Evolutionary conservation across 2,888 invertebrate genomes (phyloP).

Genomic region (Parnassius orleans): DNA sequence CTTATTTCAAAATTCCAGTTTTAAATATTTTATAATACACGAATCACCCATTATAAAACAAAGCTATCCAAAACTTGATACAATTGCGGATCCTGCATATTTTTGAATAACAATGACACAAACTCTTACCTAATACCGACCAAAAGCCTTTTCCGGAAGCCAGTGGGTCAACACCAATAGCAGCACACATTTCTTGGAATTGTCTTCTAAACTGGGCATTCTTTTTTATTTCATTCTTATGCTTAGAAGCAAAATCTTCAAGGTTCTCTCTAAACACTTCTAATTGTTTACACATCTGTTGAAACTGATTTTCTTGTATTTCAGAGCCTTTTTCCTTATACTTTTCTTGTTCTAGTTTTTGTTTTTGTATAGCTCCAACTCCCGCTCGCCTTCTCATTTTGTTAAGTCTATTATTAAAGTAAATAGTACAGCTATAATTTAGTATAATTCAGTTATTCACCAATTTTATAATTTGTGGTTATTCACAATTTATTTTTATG

Average conservation of each 20-base stretch:
- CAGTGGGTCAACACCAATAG: slow-evolving; percentile 98
- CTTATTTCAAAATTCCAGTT: too few relatives aligned
- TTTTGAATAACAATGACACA: background rate
- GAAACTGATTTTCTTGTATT: slow-evolving; percentile 94
- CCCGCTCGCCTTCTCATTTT: slow-evolving; percentile 91
- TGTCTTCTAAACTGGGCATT: slow-evolving; percentile 96
- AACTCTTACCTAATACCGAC: slow-evolving; percentile 88
- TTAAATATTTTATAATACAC: too few relatives aligned
- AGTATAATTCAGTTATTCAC: too few relatives aligned
- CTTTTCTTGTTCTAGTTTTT: slow-evolving; percentile 92
- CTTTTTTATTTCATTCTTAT: slow-evolving; percentile 96
- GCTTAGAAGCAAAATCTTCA: slow-evolving; percentile 97
- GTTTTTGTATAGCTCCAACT: slow-evolving; percentile 94
- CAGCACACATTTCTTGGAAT: slow-evolving; percentile 99
- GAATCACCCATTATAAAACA: too few relatives aligned
- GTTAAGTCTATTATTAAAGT: background rate
- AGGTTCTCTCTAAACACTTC: slow-evolving; percentile 94
- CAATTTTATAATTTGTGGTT: too few relatives aligned
- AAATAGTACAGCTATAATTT: too few relatives aligned
- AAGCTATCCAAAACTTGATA: too few relatives aligned
- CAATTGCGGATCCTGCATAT: too few relatives aligned
- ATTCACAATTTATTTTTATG: too few relatives aligned
- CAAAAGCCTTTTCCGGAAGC: slow-evolving; percentile 98
- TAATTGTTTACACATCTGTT: slow-evolving; percentile 96
- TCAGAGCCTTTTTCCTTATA: slow-evolving; percentile 95